Base-by-base conservation (phyloP, 1,140 invertebrate genomes). In the Aphis gossypii region DNA sequence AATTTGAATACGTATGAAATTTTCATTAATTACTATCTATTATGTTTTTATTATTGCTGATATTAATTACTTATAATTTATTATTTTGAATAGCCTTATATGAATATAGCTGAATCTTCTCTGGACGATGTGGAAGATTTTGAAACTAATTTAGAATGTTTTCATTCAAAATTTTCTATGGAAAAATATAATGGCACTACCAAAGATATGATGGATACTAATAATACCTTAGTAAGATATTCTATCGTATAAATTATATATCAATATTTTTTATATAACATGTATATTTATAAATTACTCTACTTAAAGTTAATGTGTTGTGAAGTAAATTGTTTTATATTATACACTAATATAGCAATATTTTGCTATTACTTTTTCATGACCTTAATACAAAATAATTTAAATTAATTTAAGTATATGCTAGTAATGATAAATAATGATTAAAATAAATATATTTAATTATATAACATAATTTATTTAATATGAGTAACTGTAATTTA, bases 81-180 rank as follows among this genome's bases (percentile, higher is more conserved):
- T 41, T 83, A 76, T 83, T 38, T 41, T 83, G 5, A 83, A 41
- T 83, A 83, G 82, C 82, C 82, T 83, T 83, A 83, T 35, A 83
- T 83, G 82, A 23, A 83, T 87, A 30, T 20, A 25, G 46, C 46
- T n/a, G 41, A 46, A 46, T 87, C 86, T n/a, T 18, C 41, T 9
- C 30, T 87, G 46, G 86, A 87, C 30, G 6, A n/a, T 44, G 25
- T 48, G 41, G 86, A 30, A 7, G 86, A 48, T 44, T 87, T 87
- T n/a, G 41, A 87, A 48, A 87, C 5, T 46, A 44, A 76, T 76
- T n/a, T 76, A 76, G 60, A 76, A 14, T n/a, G n/a, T 2, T 76
- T n/a, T 76, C 60, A 87, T 44, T 44, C 46, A 87, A 46, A 87
- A 46, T 30, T 14, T 87, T 30, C 86, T 87, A 4, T 25, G 8